Evolutionary conservation across 2,797 vertebrate species (phyloP).

Genomic region (Acomys russatus): DNA sequence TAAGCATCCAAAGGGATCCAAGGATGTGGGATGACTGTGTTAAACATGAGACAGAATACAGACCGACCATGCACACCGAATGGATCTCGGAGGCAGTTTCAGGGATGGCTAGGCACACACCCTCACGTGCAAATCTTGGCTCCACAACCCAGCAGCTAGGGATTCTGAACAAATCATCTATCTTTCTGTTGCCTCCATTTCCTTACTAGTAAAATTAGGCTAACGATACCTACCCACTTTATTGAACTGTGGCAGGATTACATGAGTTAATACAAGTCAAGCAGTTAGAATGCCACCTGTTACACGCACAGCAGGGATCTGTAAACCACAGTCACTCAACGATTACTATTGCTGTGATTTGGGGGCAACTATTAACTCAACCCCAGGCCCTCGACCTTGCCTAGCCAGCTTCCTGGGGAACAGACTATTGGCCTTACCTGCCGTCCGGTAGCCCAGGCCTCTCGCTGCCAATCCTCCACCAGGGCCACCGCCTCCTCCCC

Average conservation of each 20-base stretch:
- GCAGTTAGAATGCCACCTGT: not conserved
- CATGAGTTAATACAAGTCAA: not conserved
- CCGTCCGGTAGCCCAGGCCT: slow-evolving; percentile 27
- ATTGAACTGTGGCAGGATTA: not conserved
- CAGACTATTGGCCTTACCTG: slow-evolving; percentile 67
- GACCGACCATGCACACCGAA: not conserved
- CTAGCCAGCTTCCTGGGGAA: not conserved
- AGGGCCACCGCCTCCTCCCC: slow-evolving; percentile 83
- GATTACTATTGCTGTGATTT: not conserved
- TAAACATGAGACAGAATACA: not conserved
- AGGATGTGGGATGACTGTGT: not conserved
- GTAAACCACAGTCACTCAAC: not conserved
- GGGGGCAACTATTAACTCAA: not conserved
- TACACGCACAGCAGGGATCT: rapidly evolving
- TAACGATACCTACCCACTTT: not conserved
- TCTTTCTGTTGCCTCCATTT: slow-evolving; percentile 29
- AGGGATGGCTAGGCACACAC: not conserved
- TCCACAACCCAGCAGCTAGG: not conserved
- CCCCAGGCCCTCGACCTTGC: not conserved
- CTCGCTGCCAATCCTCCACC: slow-evolving; percentile 83
- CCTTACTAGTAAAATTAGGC: slow-evolving; percentile 47
- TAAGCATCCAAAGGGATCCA: not conserved
- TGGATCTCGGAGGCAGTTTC: not conserved
- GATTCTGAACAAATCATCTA: not conserved
- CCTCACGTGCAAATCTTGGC: not conserved